Base-by-base conservation (phyloP, 1,140 invertebrate genomes). In the Alviniconcha marisindica region DNA sequence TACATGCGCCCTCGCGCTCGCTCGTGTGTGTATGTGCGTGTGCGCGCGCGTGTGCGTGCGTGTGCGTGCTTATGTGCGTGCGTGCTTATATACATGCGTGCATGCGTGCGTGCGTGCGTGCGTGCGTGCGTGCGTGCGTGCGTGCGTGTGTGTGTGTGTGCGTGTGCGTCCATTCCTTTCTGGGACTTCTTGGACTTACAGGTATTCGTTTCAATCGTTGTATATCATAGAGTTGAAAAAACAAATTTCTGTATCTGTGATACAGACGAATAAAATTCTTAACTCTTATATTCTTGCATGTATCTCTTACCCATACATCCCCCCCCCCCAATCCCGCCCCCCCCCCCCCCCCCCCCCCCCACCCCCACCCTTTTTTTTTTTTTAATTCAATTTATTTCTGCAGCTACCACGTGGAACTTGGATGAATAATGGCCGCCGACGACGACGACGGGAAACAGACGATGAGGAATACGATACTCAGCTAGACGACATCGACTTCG, bases 401-500 rank as follows among this genome's bases (percentile, higher is more conserved):
- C n/a, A n/a, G n/a, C n/a, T n/a, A n/a, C n/a, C n/a, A n/a, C n/a
- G n/a, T n/a, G n/a, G n/a, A n/a, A n/a, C n/a, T n/a, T n/a, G n/a
- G n/a, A n/a, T n/a, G n/a, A n/a, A n/a, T n/a, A n/a, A n/a, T n/a
- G n/a, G 38, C 42, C 38, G 40, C 5, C 44, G 73, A 36, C 71
- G 40, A 40, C 40, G 15, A 24, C 51, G 15, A 21, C 0, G 77
- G 48, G 2, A 31, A 54, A n/a, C n/a, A 18, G 77, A 18, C 5
- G 77, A 78, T 31, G 12, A 40, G 0, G 77, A 60, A 5, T 31
- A 78, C 21, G 18, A 36, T 3, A 36, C 56, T 31, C 31, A 60
- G 48, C 36, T 78, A 14, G 77, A 60, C 18, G 51, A 60, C 77
- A 60, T 60, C 18, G 48, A 78, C 77, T 78, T 78, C 54, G 77